Conservation (phyloP, 2,797 vertebrate genomes). For the Potorous gilbertii region DNA sequence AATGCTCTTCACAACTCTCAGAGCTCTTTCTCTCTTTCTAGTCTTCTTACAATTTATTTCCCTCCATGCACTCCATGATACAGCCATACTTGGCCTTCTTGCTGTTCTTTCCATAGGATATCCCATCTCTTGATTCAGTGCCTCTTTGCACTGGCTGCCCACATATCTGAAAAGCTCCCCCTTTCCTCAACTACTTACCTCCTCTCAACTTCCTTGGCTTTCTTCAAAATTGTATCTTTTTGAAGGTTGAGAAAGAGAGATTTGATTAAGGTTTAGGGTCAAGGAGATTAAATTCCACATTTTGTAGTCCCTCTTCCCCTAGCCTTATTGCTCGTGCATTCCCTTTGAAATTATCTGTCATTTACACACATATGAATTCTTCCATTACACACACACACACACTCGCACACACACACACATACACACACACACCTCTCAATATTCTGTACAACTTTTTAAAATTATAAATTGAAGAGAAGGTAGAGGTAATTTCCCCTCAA, state of each 20-base stretch:
- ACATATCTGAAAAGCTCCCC: neutral
- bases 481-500: neutral
- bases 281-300: neutral
- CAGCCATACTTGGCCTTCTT: neutral
- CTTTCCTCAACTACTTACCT: neutral
- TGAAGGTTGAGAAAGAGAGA: neutral
- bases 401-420: no score
- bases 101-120: neutral
- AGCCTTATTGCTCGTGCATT: neutral
- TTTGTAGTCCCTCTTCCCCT: no score
- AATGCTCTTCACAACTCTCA: neutral
- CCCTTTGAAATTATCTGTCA: neutral
- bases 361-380: neutral
- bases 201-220: neutral
- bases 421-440: neutral
- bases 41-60: neutral
- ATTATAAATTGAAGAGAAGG: neutral
- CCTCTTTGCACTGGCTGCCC: neutral
- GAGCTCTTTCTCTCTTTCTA: neutral
- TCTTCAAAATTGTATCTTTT: neutral
- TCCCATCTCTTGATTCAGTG: neutral
- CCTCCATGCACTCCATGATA: neutral
- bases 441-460: neutral
- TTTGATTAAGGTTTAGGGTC: neutral
- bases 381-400: neutral